Base-by-base conservation (phyloP, 2,888 invertebrate genomes). In the Meliscaeva auricollis region DNA sequence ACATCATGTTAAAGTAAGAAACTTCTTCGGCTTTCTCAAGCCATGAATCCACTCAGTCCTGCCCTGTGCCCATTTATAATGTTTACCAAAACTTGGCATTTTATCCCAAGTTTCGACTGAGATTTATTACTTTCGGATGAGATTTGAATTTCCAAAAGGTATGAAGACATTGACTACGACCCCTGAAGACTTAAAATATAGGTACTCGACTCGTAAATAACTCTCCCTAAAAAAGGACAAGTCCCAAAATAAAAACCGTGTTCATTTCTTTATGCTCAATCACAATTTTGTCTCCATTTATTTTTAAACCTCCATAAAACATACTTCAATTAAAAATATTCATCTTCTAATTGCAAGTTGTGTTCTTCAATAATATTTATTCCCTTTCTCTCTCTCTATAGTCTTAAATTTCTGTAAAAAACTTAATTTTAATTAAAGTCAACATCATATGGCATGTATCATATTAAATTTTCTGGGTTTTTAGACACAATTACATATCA, bases 361-460 rank as follows among this genome's bases (percentile, higher is more conserved):
- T 32, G 35, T 58, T 32, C 17, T 58, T 11, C 30, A 22, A 8
- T n/a, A n/a, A n/a, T 15, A 30, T 52, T 15, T 20, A n/a, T 76
- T 30, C 22, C 38, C 38, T 26, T 4, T 26, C 26, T 26, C 26
- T 26, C 26, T 26, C 9, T 26, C 17, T 3, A 17, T 52, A 15
- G 8, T 38, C 32, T 44, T 56, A 30, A 11, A 41, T 32, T 22
- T 46, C 32, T 75, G 44, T 79, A 54, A 60, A 68, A n/a, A 60
- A 60, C 54, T 62, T 13, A 68, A 38, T 81, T 62, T 44, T 76
- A 75, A 77, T 77, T 82, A 58, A 62, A 73, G 60, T 72, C 82
- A 77, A 60, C 82, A 68, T 54, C 77, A 38, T 77, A 62, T 54
- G 66, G 41, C 54, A 77, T 77, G 52, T 8, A 32, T 77, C 73